Conservation (phyloP, 2,113 vertebrate genomes). For the Scytalopus superciliaris region DNA sequence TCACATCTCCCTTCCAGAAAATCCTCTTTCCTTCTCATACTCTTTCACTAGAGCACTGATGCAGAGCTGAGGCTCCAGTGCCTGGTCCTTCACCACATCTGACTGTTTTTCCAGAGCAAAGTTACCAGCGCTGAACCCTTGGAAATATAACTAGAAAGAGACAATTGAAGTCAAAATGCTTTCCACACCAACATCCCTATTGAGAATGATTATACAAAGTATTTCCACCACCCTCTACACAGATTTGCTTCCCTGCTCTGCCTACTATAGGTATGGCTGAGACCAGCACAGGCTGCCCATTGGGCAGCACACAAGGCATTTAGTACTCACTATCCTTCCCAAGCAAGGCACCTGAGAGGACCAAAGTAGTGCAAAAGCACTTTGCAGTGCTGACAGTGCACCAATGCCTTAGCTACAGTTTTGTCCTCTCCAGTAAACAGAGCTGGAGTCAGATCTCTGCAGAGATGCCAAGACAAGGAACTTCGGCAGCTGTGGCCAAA, state of each 20-base stretch:
- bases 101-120: not conserved
- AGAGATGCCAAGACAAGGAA: not conserved
- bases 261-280: not conserved
- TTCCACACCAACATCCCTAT: not conserved
- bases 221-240: not conserved
- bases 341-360: accelerated
- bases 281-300: not conserved
- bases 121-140: not conserved
- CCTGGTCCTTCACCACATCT: not conserved
- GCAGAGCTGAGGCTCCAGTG: not conserved
- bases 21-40: not conserved
- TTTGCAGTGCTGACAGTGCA: not conserved
- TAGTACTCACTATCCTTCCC: not conserved
- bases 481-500: not conserved
- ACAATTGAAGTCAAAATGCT: not conserved
- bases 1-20: not conserved
- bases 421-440: not conserved
- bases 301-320: accelerated
- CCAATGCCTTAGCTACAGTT: not conserved
- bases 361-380: accelerated
- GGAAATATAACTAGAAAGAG: not conserved
- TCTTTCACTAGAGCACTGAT: not conserved
- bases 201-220: not conserved
- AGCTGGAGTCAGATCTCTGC: not conserved
- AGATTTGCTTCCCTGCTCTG: not conserved